Conservation (phyloP, 2,888 invertebrate species). For the Cryptocephalus primarius region DNA sequence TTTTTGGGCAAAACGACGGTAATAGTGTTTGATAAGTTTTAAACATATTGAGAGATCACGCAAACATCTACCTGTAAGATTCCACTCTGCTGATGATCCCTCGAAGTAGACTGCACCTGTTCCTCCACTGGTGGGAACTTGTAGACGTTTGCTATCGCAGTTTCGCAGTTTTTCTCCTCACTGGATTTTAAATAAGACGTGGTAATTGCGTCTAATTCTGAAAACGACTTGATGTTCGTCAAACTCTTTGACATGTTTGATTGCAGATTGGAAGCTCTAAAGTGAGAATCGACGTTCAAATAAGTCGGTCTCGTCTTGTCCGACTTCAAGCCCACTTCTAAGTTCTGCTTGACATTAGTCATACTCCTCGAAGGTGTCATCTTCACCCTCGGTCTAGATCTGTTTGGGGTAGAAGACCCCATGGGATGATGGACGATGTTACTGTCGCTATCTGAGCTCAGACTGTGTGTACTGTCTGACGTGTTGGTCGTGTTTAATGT, state of each 20-base stretch:
- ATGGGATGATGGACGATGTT: slow-evolving; percentile 43
- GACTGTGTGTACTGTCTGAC: slow-evolving; percentile 55
- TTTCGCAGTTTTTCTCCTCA: slow-evolving; percentile 10
- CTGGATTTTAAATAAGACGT: slow-evolving; percentile 25
- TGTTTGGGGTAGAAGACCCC: slow-evolving; percentile 40
- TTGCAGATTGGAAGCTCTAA: slow-evolving; percentile 27
- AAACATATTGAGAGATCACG: too few relatives aligned
- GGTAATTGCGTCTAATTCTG: slow-evolving; percentile 16
- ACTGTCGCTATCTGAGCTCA: slow-evolving; percentile 56
- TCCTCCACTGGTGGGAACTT: slow-evolving; percentile 8
- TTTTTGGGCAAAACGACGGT: too few relatives aligned
- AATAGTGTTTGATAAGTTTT: too few relatives aligned
- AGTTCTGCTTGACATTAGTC: slow-evolving; percentile 46
- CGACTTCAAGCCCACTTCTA: slow-evolving; percentile 19
- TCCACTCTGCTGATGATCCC: slow-evolving; percentile 26
- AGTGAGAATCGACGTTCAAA: slow-evolving; percentile 24
- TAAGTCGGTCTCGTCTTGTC: slow-evolving; percentile 25
- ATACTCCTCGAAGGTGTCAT: slow-evolving; percentile 51
- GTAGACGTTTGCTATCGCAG: slow-evolving; percentile 6
- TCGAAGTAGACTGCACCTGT: slow-evolving; percentile 21
- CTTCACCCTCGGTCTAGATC: slow-evolving; percentile 39
- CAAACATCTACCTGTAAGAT: slow-evolving; percentile 43
- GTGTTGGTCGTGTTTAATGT: slow-evolving; percentile 46
- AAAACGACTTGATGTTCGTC: slow-evolving; percentile 29
- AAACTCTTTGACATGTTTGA: slow-evolving; percentile 34